Conservation (phyloP, 2,797 vertebrate genomes). For the Typhlichthys subterraneus region DNA sequence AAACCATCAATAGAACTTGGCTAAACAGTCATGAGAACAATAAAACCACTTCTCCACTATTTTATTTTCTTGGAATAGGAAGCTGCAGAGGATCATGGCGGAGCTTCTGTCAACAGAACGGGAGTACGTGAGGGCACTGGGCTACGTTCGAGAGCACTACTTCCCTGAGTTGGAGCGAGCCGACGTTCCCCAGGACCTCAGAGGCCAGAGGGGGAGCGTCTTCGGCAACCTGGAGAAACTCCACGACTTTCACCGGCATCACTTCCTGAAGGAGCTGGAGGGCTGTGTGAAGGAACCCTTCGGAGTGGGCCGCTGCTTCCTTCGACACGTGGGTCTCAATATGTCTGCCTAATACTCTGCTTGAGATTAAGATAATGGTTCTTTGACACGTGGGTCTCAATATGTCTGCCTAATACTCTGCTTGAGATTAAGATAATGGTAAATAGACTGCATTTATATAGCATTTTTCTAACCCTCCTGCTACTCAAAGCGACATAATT, state of each 20-base stretch:
- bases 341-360: neutral
- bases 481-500: too few species aligned
- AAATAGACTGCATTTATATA: too few species aligned
- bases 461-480: too few species aligned
- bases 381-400: too few species aligned
- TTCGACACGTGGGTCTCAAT: constrained; percentile 76
- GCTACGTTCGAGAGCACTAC: constrained; percentile 82
- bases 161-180: constrained; percentile 80
- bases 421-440: too few species aligned
- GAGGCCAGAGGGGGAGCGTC: constrained; percentile 80
- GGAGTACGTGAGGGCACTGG: constrained; percentile 80
- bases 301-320: constrained; percentile 79
- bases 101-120: constrained; percentile 82
- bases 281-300: constrained; percentile 73
- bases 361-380: too few species aligned
- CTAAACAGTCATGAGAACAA: too few species aligned
- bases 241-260: constrained; percentile 81
- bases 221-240: constrained; percentile 86
- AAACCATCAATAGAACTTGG: too few species aligned
- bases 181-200: constrained; percentile 81
- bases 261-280: constrained; percentile 80
- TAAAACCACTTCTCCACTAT: neutral
- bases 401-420: too few species aligned
- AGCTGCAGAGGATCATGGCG: constrained; percentile 77
- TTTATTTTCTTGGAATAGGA: constrained; percentile 62